A percentile compares a stretch with the other conserved stretches of the same genome.
Evolutionary conservation across 2,888 invertebrate genomes (phyloP).

Genomic region (Xylota sylvarum): DNA sequence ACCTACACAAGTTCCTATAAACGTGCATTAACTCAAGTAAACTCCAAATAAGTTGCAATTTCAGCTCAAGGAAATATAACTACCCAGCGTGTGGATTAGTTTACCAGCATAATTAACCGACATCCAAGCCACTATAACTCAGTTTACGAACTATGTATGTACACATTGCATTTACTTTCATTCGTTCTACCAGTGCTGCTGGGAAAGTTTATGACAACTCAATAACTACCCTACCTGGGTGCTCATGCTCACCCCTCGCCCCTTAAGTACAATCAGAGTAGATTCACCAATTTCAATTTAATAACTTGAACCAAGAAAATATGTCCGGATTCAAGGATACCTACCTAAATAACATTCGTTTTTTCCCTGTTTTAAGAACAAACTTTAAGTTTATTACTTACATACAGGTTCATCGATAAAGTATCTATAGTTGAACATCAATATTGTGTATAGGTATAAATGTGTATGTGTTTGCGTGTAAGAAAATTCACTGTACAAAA

Average conservation of each 20-base stretch:
- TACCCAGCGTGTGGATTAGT: background rate
- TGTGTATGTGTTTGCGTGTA: background rate
- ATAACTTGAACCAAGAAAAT: conserved; percentile 4
- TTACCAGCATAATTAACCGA: conserved; percentile 11
- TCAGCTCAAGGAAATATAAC: conserved; percentile 2
- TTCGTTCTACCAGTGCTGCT: background rate
- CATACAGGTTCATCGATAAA: conserved; percentile 1
- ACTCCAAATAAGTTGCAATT: conserved; percentile 7
- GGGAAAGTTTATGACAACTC: conserved; percentile 14
- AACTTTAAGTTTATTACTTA: conserved; percentile 39
- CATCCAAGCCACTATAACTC: background rate
- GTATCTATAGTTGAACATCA: background rate
- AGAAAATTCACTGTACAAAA: background rate
- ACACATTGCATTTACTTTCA: background rate
- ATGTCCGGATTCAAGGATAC: conserved; percentile 11
- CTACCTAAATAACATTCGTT: conserved; percentile 9
- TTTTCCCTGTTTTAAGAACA: background rate
- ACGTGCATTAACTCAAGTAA: background rate
- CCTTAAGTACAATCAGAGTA: background rate
- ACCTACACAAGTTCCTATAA: background rate
- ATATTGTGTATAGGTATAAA: background rate
- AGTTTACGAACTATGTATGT: conserved; percentile 1
- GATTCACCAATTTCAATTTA: conserved; percentile 17
- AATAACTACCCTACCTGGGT: background rate
- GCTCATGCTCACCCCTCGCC: background rate